These are phyloP conservation scores for Antechinus stuartii DNA, from an alignment of 2,113 vertebrate genomes.

Conservation along the genomic window DNA sequence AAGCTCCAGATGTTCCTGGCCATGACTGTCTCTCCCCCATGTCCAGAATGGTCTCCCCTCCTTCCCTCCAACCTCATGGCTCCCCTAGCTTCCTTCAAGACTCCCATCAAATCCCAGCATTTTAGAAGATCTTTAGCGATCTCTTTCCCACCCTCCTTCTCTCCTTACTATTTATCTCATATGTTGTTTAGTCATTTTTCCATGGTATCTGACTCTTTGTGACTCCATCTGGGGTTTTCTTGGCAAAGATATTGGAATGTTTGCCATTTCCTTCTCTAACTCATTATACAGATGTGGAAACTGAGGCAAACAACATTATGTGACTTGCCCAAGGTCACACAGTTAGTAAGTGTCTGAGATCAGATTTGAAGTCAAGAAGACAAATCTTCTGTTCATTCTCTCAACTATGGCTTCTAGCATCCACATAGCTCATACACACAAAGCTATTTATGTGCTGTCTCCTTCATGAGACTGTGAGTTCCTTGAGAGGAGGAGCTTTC, in stretches of 20 bases:
- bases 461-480: not conserved
- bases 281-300: no score
- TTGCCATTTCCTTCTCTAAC: no score
- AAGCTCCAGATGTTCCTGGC: not conserved
- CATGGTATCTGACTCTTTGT: not conserved
- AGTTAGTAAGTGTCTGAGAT: no score
- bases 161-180: not conserved
- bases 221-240: not conserved
- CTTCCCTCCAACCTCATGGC: not conserved
- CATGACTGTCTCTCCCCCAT: not conserved
- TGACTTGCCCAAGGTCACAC: no score
- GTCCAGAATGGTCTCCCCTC: not conserved
- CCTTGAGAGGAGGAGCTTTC: not conserved
- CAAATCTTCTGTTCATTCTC: no score
- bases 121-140: not conserved
- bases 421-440: not conserved
- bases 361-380: no score
- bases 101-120: not conserved
- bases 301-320: no score
- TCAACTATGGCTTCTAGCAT: no score
- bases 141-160: not conserved
- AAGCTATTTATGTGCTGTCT: not conserved
- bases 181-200: not conserved
- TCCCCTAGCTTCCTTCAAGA: not conserved
- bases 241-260: not conserved